Percentiles rank a stretch among this genome's conserved stretches.
Evolutionary conservation across 2,113 vertebrate species (phyloP).

Genomic region (Laticauda laticaudata): DNA sequence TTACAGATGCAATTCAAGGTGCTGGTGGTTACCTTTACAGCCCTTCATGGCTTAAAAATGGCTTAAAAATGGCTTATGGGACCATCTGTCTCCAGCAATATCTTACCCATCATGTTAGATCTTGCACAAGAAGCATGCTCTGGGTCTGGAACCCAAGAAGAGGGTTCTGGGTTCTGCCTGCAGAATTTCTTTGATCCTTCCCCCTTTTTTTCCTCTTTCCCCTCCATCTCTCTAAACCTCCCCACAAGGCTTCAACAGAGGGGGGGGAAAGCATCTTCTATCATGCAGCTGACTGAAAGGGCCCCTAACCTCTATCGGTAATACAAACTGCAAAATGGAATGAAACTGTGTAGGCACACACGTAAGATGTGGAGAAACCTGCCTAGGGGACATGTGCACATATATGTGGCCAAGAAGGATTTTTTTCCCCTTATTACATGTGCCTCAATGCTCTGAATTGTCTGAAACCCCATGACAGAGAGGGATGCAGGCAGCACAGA

Average conservation of each 20-base stretch:
- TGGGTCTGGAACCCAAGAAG: neutral
- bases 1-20: neutral
- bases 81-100: neutral
- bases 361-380: neutral
- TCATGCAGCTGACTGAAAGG: neutral
- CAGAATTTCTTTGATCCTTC: neutral
- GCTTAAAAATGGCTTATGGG: neutral
- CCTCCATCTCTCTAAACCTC: neutral
- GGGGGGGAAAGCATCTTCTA: neutral
- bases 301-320: neutral
- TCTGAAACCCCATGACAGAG: neutral
- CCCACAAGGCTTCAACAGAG: neutral
- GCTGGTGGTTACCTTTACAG: neutral
- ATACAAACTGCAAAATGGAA: neutral
- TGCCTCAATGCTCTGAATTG: neutral
- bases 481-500: constrained; percentile 28
- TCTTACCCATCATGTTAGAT: neutral
- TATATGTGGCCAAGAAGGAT: neutral
- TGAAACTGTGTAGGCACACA: neutral
- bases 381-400: neutral
- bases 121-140: neutral
- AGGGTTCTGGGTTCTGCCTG: neutral
- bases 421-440: neutral
- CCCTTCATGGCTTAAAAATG: neutral
- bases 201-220: neutral